Evolutionary conservation across 1,140 invertebrate genomes (phyloP).

Genomic region (Cydia splendana): DNA sequence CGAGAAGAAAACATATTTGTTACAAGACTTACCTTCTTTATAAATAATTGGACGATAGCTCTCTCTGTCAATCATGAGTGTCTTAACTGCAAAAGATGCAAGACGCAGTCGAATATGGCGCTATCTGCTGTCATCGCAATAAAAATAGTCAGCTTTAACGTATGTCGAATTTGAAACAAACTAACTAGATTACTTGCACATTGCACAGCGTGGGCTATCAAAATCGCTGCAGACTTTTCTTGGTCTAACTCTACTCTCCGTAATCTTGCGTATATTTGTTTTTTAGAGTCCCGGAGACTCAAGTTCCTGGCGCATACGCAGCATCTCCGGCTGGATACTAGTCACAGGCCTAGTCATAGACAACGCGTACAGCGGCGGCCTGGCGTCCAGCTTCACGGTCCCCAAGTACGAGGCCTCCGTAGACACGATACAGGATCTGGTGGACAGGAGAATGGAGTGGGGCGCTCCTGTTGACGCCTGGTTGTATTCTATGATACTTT

Average conservation of each 20-base stretch:
- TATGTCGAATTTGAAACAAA: no score
- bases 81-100: no score
- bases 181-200: no score
- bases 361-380: conserved; percentile 79
- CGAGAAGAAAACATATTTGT: background rate
- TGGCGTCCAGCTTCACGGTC: conserved; percentile 80
- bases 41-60: no score
- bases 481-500: conserved; percentile 78
- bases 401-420: conserved; percentile 79
- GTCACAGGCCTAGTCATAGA: conserved; percentile 75
- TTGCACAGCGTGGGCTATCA: no score
- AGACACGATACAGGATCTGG: conserved; percentile 77
- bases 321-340: conserved; percentile 69
- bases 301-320: conserved; percentile 60
- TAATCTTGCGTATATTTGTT: background rate
- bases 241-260: no score
- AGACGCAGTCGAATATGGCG: no score
- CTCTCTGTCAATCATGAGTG: no score
- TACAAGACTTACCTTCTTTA: background rate
- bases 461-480: conserved; percentile 81
- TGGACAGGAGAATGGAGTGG: conserved; percentile 76
- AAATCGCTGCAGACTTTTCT: no score
- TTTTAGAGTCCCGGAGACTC: conserved; percentile 48
- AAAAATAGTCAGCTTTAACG: no score
- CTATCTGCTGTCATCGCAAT: no score